phyloP scores from a whole-genome alignment of 2,113 vertebrate species.

The Colaptes auratus region DNA sequence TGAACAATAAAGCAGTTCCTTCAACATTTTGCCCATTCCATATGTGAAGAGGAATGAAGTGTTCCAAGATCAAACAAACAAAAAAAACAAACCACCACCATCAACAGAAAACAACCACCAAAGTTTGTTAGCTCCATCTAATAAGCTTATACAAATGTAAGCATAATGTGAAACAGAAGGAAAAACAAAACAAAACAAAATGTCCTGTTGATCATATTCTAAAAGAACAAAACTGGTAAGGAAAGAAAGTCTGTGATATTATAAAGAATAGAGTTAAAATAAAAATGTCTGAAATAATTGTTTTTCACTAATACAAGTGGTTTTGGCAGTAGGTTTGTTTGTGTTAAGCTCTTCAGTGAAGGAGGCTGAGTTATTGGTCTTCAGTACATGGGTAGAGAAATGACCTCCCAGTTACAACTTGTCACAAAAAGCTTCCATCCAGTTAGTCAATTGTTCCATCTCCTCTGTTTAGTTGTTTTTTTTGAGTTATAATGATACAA shows the following conservation, averaged over 20 bases:
- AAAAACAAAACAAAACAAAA: background rate
- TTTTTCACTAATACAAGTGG: background rate
- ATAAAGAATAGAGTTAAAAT: constrained; percentile 17
- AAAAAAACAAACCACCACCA: no score
- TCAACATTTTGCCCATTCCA: background rate
- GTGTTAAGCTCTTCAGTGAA: background rate
- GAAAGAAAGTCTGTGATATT: constrained; percentile 7
- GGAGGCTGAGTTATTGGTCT: background rate
- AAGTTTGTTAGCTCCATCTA: constrained; percentile 6
- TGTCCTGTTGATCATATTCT: background rate
- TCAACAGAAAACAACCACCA: no score
- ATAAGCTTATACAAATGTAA: constrained; percentile 6
- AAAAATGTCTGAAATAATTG: background rate
- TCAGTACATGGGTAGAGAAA: background rate
- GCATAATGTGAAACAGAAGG: constrained; percentile 45
- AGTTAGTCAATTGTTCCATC: background rate
- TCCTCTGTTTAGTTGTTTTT: background rate
- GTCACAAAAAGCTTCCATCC: rapidly evolving
- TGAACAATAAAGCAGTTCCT: constrained; percentile 3
- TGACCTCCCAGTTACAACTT: background rate
- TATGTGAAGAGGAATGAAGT: constrained; percentile 18
- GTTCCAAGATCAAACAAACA: constrained; percentile 33
- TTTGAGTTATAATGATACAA: background rate
- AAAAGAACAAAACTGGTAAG: constrained; percentile 18
- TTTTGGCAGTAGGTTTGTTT: background rate